These are phyloP conservation scores for Bombus superbus DNA, from an alignment of 1,140 invertebrate species.

Conservation along the genomic window DNA sequence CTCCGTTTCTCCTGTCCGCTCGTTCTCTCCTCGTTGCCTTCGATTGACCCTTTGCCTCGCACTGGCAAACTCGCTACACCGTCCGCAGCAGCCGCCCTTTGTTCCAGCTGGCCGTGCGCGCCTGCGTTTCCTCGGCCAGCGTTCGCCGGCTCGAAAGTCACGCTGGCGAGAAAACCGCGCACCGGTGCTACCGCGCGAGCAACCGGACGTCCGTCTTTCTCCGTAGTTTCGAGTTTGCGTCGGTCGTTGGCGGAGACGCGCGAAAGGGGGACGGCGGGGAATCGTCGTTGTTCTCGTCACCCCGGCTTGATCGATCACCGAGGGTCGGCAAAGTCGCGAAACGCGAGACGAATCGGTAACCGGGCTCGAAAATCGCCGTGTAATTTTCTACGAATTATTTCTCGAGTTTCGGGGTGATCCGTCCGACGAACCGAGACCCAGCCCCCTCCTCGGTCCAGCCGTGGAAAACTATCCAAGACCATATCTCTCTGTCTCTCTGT, in stretches of 20 bases:
- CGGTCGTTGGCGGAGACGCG: too few relatives aligned
- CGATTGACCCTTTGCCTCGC: conserved; percentile 39
- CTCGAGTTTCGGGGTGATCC: not conserved
- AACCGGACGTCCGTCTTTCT: too few relatives aligned
- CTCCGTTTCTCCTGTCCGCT: not conserved
- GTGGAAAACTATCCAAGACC: not conserved
- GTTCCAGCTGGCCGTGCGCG: not conserved
- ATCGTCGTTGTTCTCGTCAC: too few relatives aligned
- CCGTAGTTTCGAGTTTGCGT: too few relatives aligned
- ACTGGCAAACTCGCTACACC: not conserved
- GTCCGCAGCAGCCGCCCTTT: not conserved
- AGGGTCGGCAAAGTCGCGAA: conserved; percentile 4
- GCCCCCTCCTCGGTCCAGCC: too few relatives aligned
- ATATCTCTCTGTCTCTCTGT: not conserved
- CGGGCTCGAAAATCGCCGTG: conserved; percentile 41
- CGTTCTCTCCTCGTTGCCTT: conserved; percentile 20
- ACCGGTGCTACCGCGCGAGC: too few relatives aligned
- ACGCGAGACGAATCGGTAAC: conserved; percentile 52
- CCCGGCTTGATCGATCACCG: not conserved
- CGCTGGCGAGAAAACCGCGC: too few relatives aligned
- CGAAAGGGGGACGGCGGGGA: too few relatives aligned
- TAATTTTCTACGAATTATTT: conserved; percentile 28
- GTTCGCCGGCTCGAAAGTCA: not conserved
- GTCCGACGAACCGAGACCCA: rapidly evolving
- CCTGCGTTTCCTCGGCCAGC: not conserved